Evolutionary conservation across 2,113 vertebrate genomes (phyloP), one percentile per base, ranked within the genome.

Genomic region (Periophthalmus modestus): DNA sequence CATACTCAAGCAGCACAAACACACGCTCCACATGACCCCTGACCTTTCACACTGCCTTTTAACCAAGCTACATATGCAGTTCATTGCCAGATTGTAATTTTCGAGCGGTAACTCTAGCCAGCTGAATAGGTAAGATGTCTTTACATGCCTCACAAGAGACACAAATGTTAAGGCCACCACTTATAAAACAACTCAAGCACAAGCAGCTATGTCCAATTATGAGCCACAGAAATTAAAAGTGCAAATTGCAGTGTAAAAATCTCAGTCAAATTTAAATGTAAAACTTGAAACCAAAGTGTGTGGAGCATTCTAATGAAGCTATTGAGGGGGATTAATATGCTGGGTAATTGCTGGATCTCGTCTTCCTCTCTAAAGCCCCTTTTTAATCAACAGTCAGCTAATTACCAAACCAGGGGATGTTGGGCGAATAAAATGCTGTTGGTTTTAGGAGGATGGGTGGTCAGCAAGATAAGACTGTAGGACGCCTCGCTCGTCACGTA

Each of bases 341-440:
- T 62, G 77, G 76, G 89, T 92, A 92, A 93, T 91, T 91, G 86
- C 85, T 71, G 79, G 82, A 84, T 87, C 82, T 86, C 79, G 85
- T 80, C 79, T 82, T 88, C 85, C 79, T 76, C 79, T 88, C 79
- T 69, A 75, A 86, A 85, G 82, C 52, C 79, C 80, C 68, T 80
- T 90, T 90, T 91, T 90, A 89, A 90, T 91, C 88, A 90, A 84
- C 85, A 85, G 77, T 89, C 82, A 82, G 86, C 89, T 92, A 90
- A 91, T 92, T 86, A 88, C 81, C 79, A 85, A 90, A 89, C 68
- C 66, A 65, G 23, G 58, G 74, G 74, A 84, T 85, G 76, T 76
- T 80, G 63, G 63, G 61, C 52, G 67, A 75, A 78, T 67, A 75
- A 88, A 89, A 82, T 72, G 65, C 54, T 70, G 71, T 52, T 71